Evolutionary conservation across 2,888 invertebrate species (phyloP), one percentile per base, ranked within the genome.

Genomic region (Ischnura elegans): DNA sequence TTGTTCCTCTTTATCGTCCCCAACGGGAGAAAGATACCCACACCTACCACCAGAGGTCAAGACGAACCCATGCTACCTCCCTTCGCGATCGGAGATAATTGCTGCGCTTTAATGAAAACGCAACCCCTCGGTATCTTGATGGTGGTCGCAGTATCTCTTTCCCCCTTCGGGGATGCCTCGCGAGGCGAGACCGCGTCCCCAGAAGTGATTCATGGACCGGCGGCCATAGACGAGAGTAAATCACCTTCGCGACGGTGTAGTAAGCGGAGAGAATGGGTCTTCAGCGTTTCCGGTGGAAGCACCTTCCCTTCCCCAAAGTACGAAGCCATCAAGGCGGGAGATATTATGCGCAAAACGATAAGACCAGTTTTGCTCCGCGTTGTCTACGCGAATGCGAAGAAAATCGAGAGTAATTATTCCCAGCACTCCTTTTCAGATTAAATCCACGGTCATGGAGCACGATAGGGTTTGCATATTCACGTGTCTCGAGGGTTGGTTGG

Each of bases 61-160:
- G 76, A 29, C 76, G 61, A 36, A 5, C 36, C n/a, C 76, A 25
- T 10, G 76, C 76, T 4, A 13, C 36, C 76, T 4, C 76, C 76
- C 76, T n/a, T 36, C 76, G 76, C 76, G 76, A 76, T 76, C 76
- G n/a, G 76, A 76, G 76, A 76, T 76, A 76, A 76, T 76, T 76
- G 36, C 76, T 36, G 76, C 76, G 13, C 36, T 25, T 51, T 76
- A 76, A 76, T 76, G 76, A 76, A 76, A 76, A 76, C 36, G 76
- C 76, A 76, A 36, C 25, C n/a, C n/a, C 76, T 29, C 25, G n/a
- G 61, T 76, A 76, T 76, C 76, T 76, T 76, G 76, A 76, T 76
- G 36, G 76, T 13, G 76, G 36, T 36, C 76, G 76, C 76, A 51
- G 76, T 76, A 76, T 76, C 76, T 3, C 47, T 47, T 13, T 47